phyloP scores from a whole-genome alignment of 2,797 vertebrate genomes.

The Centropyge bicolor region DNA sequence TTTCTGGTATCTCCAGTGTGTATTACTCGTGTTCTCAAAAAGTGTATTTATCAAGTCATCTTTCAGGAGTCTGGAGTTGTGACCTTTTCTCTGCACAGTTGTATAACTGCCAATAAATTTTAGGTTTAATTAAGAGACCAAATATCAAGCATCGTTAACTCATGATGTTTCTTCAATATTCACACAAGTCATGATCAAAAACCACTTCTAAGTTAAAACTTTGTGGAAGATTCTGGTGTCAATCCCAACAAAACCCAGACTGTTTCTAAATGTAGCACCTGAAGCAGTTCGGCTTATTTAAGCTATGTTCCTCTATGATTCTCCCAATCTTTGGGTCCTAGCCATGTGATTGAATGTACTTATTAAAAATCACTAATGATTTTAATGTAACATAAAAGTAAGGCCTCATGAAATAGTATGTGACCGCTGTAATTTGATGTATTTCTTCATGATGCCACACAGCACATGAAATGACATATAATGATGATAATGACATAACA shows the following conservation, averaged over 20 bases:
- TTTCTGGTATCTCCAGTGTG: too few relatives aligned
- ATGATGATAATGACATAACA: constrained; percentile 12
- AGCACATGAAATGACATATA: constrained; percentile 33
- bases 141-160: too few relatives aligned
- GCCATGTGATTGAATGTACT: background rate
- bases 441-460: background rate
- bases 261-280: too few relatives aligned
- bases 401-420: background rate
- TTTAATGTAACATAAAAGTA: background rate
- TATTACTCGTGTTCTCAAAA: too few relatives aligned
- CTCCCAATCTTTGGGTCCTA: background rate
- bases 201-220: background rate
- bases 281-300: too few relatives aligned
- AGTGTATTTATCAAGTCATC: too few relatives aligned
- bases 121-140: too few relatives aligned
- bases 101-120: too few relatives aligned
- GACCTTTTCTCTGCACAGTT: background rate
- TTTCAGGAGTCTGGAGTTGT: background rate
- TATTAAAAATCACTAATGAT: background rate
- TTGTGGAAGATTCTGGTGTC: background rate
- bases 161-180: background rate
- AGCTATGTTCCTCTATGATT: background rate
- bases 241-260: too few relatives aligned
- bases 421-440: background rate
- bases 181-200: background rate